Base-by-base conservation (phyloP, 1,140 invertebrate species). In the Diuraphis noxia region DNA sequence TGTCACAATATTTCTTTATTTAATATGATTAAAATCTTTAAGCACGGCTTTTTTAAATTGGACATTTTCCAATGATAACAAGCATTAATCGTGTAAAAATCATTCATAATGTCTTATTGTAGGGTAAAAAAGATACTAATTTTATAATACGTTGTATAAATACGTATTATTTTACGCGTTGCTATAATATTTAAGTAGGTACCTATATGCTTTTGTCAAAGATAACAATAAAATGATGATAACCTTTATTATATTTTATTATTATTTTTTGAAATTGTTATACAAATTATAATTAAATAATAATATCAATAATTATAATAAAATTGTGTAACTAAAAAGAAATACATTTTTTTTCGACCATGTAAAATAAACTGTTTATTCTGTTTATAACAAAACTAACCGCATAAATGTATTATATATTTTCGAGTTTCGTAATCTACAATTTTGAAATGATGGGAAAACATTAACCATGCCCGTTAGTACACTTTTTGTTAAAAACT, bases 51-150 rank as follows among this genome's bases (percentile, higher is more conserved):
- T 19, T 84, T 85, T 46, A 46, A 46, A 46, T 85, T 85, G 82
- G 82, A 46, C n/a, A 34, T 46, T 43, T 46, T 85, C 82, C 82
- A 85, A 85, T n/a, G 41, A 43, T 46, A 46, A 85, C 41, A 34
- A n/a, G 40, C 30, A 85, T 85, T 85, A 85, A 85, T 85, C 82
- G 82, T 85, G 41, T 46, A 85, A 46, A 85, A 46, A 85, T 43
- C 82, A 46, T 34, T 30, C n/a, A n/a, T 43, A 84, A 38, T 85
- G 30, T 85, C 82, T 34, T n/a, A n/a, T 19, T 43, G 30, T 13
- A 1, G n/a, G 30, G 2, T 40, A 85, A 46, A 23, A 81, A 81
- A 36, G 5, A 82, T 1, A 82, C 25, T 25, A 82, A 82, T 82
- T 82, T 40, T 40, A 82, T 82, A 40, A 25, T 82, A 82, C 23